These are phyloP conservation scores for Rhinella marina DNA, from an alignment of 2,797 vertebrate species.

Conservation along the genomic window DNA sequence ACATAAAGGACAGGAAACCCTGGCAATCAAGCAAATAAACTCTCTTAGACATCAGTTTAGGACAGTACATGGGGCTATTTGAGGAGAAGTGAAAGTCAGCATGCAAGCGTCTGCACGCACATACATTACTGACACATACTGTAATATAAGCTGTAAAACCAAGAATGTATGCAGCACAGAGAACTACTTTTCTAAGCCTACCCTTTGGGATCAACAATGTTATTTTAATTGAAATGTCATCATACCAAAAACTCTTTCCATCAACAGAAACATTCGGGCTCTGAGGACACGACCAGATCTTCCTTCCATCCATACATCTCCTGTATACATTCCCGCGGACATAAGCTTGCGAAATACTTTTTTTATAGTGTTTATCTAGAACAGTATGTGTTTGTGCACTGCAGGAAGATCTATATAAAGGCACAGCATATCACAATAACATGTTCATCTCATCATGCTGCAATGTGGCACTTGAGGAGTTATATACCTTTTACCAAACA, in stretches of 20 bases:
- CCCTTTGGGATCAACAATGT: constrained; percentile 58
- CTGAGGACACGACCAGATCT: constrained; percentile 60
- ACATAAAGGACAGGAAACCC: constrained; percentile 61
- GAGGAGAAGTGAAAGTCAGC: constrained; percentile 63
- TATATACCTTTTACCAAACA: neutral
- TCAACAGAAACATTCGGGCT: constrained; percentile 47
- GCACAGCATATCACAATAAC: constrained; percentile 44
- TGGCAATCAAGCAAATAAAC: constrained; percentile 61
- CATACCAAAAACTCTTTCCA: constrained; percentile 61
- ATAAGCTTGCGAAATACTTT: constrained; percentile 43
- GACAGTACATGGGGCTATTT: constrained; percentile 63
- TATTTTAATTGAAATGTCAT: constrained; percentile 64
- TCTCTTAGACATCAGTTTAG: constrained; percentile 57
- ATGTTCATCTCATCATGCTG: constrained; percentile 18
- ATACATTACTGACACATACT: constrained; percentile 63
- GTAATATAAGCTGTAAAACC: constrained; percentile 62
- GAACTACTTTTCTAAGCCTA: constrained; percentile 53
- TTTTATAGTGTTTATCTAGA: constrained; percentile 54
- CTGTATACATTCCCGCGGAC: constrained; percentile 43
- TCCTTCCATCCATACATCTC: constrained; percentile 52
- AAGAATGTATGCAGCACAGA: constrained; percentile 62
- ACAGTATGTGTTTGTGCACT: constrained; percentile 40
- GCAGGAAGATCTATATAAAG: constrained; percentile 47
- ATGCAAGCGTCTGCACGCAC: constrained; percentile 62
- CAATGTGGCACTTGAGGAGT: neutral